Conservation (phyloP, 2,113 vertebrate species). For the Salvelinus sp. region DNA sequence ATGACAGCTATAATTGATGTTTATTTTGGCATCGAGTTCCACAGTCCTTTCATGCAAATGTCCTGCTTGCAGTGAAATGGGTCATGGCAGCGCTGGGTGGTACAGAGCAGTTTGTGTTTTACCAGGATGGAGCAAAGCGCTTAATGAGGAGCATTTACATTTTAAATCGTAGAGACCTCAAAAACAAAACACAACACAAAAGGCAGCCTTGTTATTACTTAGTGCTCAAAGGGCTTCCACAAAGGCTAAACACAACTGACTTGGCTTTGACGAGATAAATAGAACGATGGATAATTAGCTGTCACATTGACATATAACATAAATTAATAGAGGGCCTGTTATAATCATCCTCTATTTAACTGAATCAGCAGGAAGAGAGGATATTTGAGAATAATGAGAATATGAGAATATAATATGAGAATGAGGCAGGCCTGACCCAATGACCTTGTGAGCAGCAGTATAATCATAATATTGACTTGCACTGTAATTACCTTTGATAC, state of each 20-base stretch:
- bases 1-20: constrained; percentile 85
- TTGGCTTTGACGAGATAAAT: constrained; percentile 48
- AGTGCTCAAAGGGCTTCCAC: constrained; percentile 31
- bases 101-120: constrained; percentile 57
- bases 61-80: constrained; percentile 74
- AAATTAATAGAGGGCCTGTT: background rate
- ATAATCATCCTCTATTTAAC: constrained; percentile 48
- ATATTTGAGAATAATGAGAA: too few relatives aligned
- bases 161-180: constrained; percentile 62
- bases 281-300: constrained; percentile 19
- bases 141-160: constrained; percentile 71
- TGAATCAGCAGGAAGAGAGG: background rate
- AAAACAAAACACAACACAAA: constrained; percentile 44
- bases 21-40: constrained; percentile 79
- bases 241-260: constrained; percentile 11
- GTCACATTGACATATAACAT: constrained; percentile 10
- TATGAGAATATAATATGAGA: background rate
- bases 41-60: constrained; percentile 78
- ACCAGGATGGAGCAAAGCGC: constrained; percentile 64
- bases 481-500: constrained; percentile 29
- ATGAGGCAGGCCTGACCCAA: constrained; percentile 7
- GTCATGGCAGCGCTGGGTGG: constrained; percentile 74
- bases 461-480: constrained; percentile 38
- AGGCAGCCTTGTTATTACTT: constrained; percentile 44
- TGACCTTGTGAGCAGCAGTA: constrained; percentile 19